Percentiles rank a stretch among this genome's conserved stretches.
These are phyloP conservation scores for Zelostemma sp. DNA, from an alignment of 1,140 invertebrate genomes.

Conservation along the genomic window DNA sequence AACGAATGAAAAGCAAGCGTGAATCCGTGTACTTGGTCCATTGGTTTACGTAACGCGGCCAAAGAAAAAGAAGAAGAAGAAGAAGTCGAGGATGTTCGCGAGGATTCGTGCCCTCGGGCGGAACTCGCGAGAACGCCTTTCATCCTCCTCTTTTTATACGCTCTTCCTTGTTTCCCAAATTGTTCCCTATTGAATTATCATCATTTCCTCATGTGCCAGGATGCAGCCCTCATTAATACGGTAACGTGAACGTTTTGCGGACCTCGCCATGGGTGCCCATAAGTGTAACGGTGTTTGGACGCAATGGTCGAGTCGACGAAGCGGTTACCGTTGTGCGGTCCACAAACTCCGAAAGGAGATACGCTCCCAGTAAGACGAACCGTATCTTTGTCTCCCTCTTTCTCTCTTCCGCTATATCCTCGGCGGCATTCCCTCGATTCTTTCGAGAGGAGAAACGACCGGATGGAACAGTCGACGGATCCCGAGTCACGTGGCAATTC, in stretches of 20 bases:
- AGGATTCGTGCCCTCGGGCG: not conserved
- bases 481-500: too few species aligned
- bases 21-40: too few species aligned
- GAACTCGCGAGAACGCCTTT: not conserved
- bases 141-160: not conserved
- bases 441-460: slow-evolving; percentile 9
- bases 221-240: slow-evolving; percentile 44
- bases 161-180: not conserved
- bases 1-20: too few species aligned
- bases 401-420: slow-evolving; percentile 23
- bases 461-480: too few species aligned
- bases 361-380: slow-evolving; percentile 42
- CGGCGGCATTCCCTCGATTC: slow-evolving; percentile 41
- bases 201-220: slow-evolving; percentile 25
- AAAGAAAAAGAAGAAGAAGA: too few species aligned
- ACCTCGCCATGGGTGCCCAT: slow-evolving; percentile 47
- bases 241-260: slow-evolving; percentile 47
- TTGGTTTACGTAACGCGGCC: too few species aligned
- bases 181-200: slow-evolving; percentile 2
- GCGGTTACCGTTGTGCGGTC: slow-evolving; percentile 67
- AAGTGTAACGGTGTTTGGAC: slow-evolving; percentile 67
- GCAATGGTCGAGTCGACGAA: slow-evolving; percentile 51
- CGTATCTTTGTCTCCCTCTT: slow-evolving; percentile 9
- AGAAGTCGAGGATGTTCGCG: not conserved
- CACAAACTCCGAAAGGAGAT: slow-evolving; percentile 61